Percentiles rank a stretch among this genome's conserved stretches.
Evolutionary conservation across 2,113 vertebrate genomes (phyloP).

Genomic region (Pycnonotus jocosus): DNA sequence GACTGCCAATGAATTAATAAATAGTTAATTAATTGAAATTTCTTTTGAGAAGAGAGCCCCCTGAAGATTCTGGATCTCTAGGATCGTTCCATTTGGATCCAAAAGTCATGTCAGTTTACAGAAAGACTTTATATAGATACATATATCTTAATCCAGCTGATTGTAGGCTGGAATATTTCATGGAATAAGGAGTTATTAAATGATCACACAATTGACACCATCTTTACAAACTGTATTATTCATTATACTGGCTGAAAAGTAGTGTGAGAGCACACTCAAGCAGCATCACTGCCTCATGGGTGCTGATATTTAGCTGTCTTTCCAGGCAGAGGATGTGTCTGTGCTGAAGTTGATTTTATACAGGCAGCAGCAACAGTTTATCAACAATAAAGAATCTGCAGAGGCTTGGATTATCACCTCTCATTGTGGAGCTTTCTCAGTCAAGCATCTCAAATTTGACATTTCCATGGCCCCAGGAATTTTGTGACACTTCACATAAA

Average conservation of each 20-base stretch:
- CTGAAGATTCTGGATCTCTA: neutral
- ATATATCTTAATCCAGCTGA: neutral
- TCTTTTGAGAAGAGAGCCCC: neutral
- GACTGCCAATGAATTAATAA: neutral
- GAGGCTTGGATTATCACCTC: neutral
- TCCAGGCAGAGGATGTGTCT: neutral
- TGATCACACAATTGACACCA: neutral
- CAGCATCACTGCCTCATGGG: neutral
- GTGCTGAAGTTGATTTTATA: neutral
- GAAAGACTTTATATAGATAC: neutral
- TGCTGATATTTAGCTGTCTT: neutral
- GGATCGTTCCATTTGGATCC: neutral
- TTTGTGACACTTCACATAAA: neutral
- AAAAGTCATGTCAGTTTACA: neutral
- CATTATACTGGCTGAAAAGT: neutral
- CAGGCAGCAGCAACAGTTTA: neutral
- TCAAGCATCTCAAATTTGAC: neutral
- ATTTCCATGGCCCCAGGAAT: neutral
- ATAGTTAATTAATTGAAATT: neutral
- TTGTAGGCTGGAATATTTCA: neutral
- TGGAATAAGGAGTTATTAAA: neutral
- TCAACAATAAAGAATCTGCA: neutral
- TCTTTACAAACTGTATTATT: neutral
- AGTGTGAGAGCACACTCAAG: neutral
- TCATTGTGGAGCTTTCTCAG: neutral